Conservation (phyloP, 2,113 vertebrate genomes). For the Antennarius striatus region DNA sequence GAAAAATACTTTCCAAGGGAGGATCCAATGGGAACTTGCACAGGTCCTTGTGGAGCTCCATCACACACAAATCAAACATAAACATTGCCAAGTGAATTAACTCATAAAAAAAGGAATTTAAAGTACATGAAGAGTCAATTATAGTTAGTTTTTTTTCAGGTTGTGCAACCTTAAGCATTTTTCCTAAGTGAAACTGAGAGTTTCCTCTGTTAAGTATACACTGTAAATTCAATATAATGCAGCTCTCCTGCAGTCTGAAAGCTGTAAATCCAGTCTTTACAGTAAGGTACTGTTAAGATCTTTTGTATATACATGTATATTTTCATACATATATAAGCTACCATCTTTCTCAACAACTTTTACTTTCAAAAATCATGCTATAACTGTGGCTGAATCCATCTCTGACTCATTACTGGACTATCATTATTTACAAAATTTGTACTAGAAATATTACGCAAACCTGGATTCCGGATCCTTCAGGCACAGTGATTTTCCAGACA, state of each 20-base stretch:
- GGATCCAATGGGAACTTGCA: conserved; percentile 45
- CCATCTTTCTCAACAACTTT: no score
- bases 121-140: conserved; percentile 44
- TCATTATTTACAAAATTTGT: no score
- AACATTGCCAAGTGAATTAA: conserved; percentile 57
- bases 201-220: no score
- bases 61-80: conserved; percentile 41
- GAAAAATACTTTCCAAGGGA: conserved; percentile 49
- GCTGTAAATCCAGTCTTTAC: no score
- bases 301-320: no score
- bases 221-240: background rate
- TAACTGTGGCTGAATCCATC: no score
- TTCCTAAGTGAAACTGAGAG: no score
- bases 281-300: no score
- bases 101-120: conserved; percentile 42
- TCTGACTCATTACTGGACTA: no score
- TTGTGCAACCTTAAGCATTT: conserved; percentile 13
- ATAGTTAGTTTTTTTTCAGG: conserved; percentile 30
- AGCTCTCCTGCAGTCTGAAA: background rate
- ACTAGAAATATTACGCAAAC: conserved; percentile 64
- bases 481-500: conserved; percentile 96
- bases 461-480: conserved; percentile 97
- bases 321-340: no score
- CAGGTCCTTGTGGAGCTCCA: conserved; percentile 44
- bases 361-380: no score